Evolutionary conservation across 2,797 vertebrate species (phyloP), one percentile per base, ranked within the genome.

Genomic region (Scomberomorus guttatus): DNA sequence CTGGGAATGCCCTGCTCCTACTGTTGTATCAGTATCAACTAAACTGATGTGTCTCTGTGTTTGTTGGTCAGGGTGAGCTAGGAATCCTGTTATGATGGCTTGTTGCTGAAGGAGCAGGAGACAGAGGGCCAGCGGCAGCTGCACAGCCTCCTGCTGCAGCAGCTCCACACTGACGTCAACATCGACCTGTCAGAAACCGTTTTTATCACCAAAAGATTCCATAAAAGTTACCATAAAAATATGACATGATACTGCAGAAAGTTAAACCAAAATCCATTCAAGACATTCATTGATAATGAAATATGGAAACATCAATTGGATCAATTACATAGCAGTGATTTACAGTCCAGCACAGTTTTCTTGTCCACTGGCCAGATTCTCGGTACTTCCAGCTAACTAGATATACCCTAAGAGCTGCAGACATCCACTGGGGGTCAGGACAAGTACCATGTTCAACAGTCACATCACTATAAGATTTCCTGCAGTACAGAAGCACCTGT

Each of bases 71-170:
- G 97, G 80, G 94, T 98, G 59, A 97, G 95, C 81, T 96, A 96
- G 79, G 93, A 75, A 61, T 61, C 95, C 50, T 95, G 95, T 69
- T 96, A 95, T 0, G 97, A 98, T 58, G 96, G 95, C 0, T 93
- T 96, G 0, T 90, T 96, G 50, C 92, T 96, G 82, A 97, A 98
- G 83, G 97, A 97, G 70, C 95, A 98, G 94, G 97, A 99, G 95
- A 99, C 98, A 0, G 98, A 99, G 91, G 98, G 98, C 32, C 97
- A 99, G 90, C 93, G 98, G 89, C 98, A 97, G 94, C 96, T 98
- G 3, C 97, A 97, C 90, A 96, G 95, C 85, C 97, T 99, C 59
- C 95, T 99, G 72, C 95, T 97, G 54, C 96, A 97, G 55, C 98
- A 99, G 87, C 96, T 99, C 0, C 95, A 98, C 88, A 98, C 96